Base-by-base conservation (phyloP, 2,113 vertebrate species). In the Rhynchomys soricoides region DNA sequence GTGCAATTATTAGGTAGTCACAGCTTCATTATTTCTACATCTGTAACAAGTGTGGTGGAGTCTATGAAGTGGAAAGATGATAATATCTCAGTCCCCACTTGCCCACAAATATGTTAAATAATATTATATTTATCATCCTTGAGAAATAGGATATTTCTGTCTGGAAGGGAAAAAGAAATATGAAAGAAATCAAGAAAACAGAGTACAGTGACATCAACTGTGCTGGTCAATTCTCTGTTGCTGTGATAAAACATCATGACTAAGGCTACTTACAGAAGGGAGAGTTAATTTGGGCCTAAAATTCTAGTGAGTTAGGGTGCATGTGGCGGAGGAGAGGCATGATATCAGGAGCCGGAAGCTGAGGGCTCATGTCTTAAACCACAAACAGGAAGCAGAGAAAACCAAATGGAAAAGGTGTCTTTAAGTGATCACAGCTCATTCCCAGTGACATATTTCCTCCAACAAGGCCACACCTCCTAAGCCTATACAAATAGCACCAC, bases 111-210 rank as follows among this genome's bases (percentile, higher is more conserved):
- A 73, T 0, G 11, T 89, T 45, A 82, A 64, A 37, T 73, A 73
- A 19, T 59, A 1, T 95, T 95, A 40, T 52, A 11, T 55, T 94
- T 94, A 83, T 83, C 62, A 10, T 89, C 12, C 45, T 15, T 19
- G 78, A 78, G 50, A 45, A 87, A 86, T 55, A 48, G 8, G 12
- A 64, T 89, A 81, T 57, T 97, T 97, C 7, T 94, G 7, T 73
- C 29, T 90, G 82, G 22, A 95, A 88, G 24, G 22, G 59, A 96
- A 94, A 94, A 95, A 87, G 87, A 0, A 5, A 48, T 50, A 74
- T 15, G 29, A 62, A 89, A 93, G 70, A 82, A 96, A 68, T 52
- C 13, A n/a, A 62, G 22, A 43, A 75, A 75, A 45, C 16, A 70
- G 13, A 87, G 2, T 62, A 22, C 21, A 66, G 16, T 8, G 64